phyloP scores from a whole-genome alignment of 2,888 invertebrate species.

The Cerastis rubricosa region DNA sequence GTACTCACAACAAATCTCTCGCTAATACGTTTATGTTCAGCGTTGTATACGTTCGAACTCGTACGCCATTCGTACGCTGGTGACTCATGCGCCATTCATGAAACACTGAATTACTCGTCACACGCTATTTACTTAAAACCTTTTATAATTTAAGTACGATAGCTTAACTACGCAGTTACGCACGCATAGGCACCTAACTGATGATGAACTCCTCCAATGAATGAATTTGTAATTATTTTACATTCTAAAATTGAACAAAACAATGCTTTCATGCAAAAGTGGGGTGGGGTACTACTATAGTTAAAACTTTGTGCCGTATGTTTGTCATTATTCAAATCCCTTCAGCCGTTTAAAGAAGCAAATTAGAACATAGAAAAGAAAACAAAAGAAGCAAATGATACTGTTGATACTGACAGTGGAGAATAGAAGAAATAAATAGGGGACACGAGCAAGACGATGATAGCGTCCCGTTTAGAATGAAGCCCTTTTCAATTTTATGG shows the following conservation, averaged over 20 bases:
- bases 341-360: background rate
- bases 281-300: background rate
- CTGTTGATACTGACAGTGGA: background rate
- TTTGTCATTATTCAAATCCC: background rate
- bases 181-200: slow-evolving; percentile 3
- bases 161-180: background rate
- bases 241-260: background rate
- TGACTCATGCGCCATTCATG: slow-evolving; percentile 71
- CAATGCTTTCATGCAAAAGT: too few relatives aligned
- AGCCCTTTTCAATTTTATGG: too few relatives aligned
- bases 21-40: slow-evolving; percentile 37
- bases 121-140: slow-evolving; percentile 46
- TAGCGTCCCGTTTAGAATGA: background rate
- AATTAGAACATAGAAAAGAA: background rate
- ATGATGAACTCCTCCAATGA: background rate
- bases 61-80: slow-evolving; percentile 16
- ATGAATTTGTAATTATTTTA: background rate
- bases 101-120: slow-evolving; percentile 38
- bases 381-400: background rate
- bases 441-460: background rate
- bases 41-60: slow-evolving; percentile 34
- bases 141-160: background rate
- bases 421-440: background rate
- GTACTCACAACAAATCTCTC: slow-evolving; percentile 47
- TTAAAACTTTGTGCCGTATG: background rate